Percentiles rank a stretch among this genome's conserved stretches.
Conservation (phyloP, 2,113 vertebrate species). For the Cyanoramphus novaezelandiae region DNA sequence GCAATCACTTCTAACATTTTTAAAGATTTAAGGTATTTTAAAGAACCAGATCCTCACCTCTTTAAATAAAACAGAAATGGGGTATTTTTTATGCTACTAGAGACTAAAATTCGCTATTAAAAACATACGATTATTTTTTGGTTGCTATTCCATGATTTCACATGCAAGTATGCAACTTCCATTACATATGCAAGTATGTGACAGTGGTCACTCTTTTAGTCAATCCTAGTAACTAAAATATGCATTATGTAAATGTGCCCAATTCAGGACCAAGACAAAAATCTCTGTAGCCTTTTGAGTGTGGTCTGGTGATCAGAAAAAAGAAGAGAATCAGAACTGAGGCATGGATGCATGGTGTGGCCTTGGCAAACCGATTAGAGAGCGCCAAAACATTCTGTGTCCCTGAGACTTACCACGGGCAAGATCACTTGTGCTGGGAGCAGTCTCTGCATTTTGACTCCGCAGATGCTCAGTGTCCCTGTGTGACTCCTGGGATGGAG, state of each 20-base stretch:
- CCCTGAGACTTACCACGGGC: slow-evolving; percentile 66
- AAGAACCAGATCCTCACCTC: neutral
- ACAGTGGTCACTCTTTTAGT: neutral
- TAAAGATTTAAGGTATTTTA: neutral
- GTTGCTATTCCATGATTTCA: neutral
- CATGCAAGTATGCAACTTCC: neutral
- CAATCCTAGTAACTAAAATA: neutral
- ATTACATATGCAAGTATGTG: neutral
- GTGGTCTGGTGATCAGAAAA: neutral
- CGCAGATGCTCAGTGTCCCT: slow-evolving; percentile 62
- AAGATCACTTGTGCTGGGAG: slow-evolving; percentile 35
- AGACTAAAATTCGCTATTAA: neutral
- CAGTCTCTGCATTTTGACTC: slow-evolving; percentile 33
- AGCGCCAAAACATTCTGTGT: fast-evolving
- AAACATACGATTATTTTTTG: neutral
- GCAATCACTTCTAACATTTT: neutral
- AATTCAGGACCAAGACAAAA: neutral
- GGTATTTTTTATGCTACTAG: neutral
- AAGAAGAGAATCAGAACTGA: neutral
- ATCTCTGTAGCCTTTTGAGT: neutral
- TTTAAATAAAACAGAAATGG: neutral
- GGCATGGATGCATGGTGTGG: neutral
- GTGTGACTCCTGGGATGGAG: slow-evolving; percentile 44
- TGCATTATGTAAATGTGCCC: neutral
- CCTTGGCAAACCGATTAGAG: fast-evolving